Evolutionary conservation across 1,140 invertebrate species (phyloP).

Genomic region (Trichonephila inaurata): DNA sequence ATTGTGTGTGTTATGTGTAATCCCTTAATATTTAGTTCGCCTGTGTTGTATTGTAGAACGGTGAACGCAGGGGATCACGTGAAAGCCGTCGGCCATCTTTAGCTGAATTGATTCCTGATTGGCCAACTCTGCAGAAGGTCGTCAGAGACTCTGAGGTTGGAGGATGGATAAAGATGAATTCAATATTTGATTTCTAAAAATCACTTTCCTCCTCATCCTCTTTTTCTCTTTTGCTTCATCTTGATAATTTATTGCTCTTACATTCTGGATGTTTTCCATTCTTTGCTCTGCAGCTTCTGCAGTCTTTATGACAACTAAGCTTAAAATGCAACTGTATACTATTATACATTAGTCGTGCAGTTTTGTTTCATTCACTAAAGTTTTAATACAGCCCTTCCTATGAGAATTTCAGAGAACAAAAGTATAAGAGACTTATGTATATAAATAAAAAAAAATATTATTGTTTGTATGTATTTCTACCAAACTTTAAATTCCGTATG

Average conservation of each 20-base stretch:
- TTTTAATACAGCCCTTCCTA: no score
- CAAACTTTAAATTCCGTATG: no score
- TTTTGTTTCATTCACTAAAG: no score
- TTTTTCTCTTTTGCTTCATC: slow-evolving; percentile 73
- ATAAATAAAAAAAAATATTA: no score
- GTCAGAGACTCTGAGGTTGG: slow-evolving; percentile 82
- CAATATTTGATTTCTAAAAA: slow-evolving; percentile 72
- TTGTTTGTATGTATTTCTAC: no score
- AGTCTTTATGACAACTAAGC: not conserved
- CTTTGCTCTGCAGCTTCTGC: slow-evolving; percentile 40
- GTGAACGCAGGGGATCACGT: slow-evolving; percentile 81
- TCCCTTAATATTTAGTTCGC: slow-evolving; percentile 60
- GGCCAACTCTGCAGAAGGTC: slow-evolving; percentile 95
- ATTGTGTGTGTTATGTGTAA: slow-evolving; percentile 51
- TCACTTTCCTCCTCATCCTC: slow-evolving; percentile 80
- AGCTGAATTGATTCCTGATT: slow-evolving; percentile 97
- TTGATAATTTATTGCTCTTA: slow-evolving; percentile 35
- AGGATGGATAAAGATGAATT: slow-evolving; percentile 79
- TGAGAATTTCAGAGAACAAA: no score
- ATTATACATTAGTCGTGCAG: no score
- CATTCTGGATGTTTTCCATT: not conserved
- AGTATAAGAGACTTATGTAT: no score
- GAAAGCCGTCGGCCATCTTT: slow-evolving; percentile 89
- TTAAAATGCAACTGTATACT: not conserved
- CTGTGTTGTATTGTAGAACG: slow-evolving; percentile 77